These are phyloP conservation scores for Autographa gamma DNA, from an alignment of 2,888 invertebrate species.

Conservation along the genomic window DNA sequence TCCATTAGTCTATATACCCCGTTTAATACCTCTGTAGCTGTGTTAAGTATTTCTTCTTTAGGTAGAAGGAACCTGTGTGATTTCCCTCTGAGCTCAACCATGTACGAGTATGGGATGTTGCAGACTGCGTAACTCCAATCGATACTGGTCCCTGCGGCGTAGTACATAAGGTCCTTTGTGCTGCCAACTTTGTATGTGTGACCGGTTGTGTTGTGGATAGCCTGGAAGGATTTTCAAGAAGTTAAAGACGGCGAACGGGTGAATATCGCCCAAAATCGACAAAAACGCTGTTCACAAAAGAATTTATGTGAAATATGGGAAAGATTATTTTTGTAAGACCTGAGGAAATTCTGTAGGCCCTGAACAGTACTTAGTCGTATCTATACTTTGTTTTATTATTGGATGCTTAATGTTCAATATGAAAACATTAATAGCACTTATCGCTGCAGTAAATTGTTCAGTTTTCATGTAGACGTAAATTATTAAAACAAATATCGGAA, in stretches of 20 bases:
- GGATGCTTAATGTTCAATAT: neutral
- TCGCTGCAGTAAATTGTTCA: neutral
- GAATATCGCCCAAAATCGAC: no score
- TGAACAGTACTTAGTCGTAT: no score
- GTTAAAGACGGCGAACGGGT: no score
- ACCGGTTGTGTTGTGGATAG: constrained; percentile 73
- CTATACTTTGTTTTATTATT: no score
- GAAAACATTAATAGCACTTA: neutral
- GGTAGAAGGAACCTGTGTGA: constrained; percentile 79
- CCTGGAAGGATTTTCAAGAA: constrained; percentile 62
- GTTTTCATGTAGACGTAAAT: neutral
- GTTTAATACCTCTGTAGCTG: constrained; percentile 70
- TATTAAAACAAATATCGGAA: neutral
- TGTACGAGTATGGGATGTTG: constrained; percentile 80
- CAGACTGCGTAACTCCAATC: constrained; percentile 83
- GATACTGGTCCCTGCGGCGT: constrained; percentile 78
- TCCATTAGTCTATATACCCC: constrained; percentile 77
- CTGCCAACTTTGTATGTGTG: constrained; percentile 84
- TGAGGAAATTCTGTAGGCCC: no score
- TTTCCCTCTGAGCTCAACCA: constrained; percentile 82
- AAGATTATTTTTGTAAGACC: no score
- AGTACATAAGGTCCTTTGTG: constrained; percentile 85
- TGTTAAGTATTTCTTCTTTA: constrained; percentile 76
- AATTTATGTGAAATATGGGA: no score
- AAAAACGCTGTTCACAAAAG: no score